Percentiles rank a stretch among this genome's conserved stretches.
Evolutionary conservation across 2,888 invertebrate species (phyloP).

Genomic region (Volucella inflata): DNA sequence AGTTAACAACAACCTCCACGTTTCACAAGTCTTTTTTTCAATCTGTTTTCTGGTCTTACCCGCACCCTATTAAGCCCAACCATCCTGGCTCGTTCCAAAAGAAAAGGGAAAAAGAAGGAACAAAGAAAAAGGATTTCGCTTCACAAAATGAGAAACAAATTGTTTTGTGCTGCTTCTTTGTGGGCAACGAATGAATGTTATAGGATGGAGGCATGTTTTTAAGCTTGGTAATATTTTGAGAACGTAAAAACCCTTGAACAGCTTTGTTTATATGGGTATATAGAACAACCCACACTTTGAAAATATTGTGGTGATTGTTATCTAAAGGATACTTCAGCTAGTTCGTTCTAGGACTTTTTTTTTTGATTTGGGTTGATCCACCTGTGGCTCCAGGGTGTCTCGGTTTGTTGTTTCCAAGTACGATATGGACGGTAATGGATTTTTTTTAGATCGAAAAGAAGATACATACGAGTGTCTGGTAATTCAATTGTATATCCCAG

Average conservation of each 20-base stretch:
- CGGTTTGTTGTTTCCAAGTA: conserved; percentile 21
- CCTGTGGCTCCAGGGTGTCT: conserved; percentile 65
- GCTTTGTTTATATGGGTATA: conserved; percentile 32
- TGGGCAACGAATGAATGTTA: neutral
- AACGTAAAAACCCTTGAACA: conserved; percentile 48
- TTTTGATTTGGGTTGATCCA: conserved; percentile 32
- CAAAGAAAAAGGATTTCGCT: conserved; percentile 48
- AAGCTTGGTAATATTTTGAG: conserved; percentile 11
- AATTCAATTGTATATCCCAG: conserved; percentile 44
- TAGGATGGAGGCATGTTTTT: neutral
- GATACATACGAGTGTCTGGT: neutral
- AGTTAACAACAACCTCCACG: conserved; percentile 49
- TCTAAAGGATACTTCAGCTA: conserved; percentile 31
- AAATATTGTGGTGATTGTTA: conserved; percentile 36
- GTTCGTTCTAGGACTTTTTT: conserved; percentile 29
- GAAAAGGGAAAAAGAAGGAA: conserved; percentile 20
- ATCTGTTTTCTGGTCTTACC: conserved; percentile 21
- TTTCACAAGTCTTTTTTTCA: conserved; percentile 45
- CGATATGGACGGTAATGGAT: conserved; percentile 37
- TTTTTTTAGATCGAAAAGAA: conserved; percentile 5
- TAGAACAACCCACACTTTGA: conserved; percentile 19
- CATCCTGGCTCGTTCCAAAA: neutral
- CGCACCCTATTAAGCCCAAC: neutral
- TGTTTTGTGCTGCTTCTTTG: conserved; percentile 52
- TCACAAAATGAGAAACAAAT: conserved; percentile 68